Conservation (phyloP, 2,888 invertebrate species). For the Tetanocera ferruginea region DNA sequence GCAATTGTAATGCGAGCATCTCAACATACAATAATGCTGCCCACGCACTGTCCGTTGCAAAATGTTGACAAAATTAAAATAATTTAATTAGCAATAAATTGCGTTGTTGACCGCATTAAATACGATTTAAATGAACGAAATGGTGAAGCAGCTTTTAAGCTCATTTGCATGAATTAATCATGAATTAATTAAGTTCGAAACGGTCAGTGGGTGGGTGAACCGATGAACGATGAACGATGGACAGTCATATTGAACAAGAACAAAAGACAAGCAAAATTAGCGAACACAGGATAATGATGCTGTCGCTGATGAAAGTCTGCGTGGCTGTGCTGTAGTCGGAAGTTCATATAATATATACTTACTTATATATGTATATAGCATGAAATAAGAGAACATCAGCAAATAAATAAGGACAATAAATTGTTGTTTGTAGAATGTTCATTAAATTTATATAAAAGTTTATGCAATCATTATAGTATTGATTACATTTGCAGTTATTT, state of each 20-base stretch:
- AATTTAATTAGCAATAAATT: conserved; percentile 63
- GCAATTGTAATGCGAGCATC: background rate
- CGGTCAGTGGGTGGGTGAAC: background rate
- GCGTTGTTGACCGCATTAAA: conserved; percentile 51
- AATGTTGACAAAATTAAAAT: conserved; percentile 52
- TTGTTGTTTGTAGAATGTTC: no score
- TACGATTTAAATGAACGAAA: conserved; percentile 60
- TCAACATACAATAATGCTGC: background rate
- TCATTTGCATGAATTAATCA: conserved; percentile 57
- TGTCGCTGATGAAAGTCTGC: background rate
- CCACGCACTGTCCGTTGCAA: conserved; percentile 18
- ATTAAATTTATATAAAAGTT: no score
- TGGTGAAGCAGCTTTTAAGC: conserved; percentile 53
- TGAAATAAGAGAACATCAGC: no score
- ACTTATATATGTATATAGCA: no score
- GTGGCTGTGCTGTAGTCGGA: background rate
- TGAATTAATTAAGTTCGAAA: conserved; percentile 50
- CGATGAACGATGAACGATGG: background rate
- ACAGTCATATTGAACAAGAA: background rate
- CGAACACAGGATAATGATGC: background rate
- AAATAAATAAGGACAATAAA: no score
- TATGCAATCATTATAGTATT: no score
- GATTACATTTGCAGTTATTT: no score
- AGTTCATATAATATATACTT: no score
- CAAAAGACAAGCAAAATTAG: background rate